These are phyloP conservation scores for Papilio aristodemus DNA, from an alignment of 1,140 invertebrate species.

Conservation along the genomic window DNA sequence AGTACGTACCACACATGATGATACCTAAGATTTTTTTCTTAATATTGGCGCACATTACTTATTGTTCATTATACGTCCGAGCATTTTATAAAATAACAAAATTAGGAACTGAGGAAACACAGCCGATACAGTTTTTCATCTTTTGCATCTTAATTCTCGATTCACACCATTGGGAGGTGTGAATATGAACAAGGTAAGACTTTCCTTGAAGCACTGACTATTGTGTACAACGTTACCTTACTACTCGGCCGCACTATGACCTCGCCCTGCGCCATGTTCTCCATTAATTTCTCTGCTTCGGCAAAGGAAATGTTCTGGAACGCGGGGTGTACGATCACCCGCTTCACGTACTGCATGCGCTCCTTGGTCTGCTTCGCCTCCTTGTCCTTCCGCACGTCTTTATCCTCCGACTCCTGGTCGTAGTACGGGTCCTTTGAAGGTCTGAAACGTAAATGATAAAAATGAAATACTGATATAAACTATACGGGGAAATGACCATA, in stretches of 20 bases:
- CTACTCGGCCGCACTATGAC: slow-evolving; percentile 97
- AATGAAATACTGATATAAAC: not conserved
- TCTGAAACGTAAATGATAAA: slow-evolving; percentile 69
- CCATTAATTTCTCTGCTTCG: slow-evolving; percentile 95
- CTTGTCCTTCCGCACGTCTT: slow-evolving; percentile 88
- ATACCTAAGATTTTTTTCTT: too few species aligned
- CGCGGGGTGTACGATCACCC: slow-evolving; percentile 98
- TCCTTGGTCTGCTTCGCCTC: slow-evolving; percentile 91
- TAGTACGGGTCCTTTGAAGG: slow-evolving; percentile 95
- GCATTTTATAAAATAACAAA: too few species aligned
- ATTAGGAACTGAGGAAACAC: too few species aligned
- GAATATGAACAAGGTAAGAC: too few species aligned
- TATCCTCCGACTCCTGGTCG: slow-evolving; percentile 92
- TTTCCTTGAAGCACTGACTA: too few species aligned
- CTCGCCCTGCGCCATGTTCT: slow-evolving; percentile 96
- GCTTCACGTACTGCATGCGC: slow-evolving; percentile 92
- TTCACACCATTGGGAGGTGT: too few species aligned
- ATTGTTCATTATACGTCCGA: too few species aligned
- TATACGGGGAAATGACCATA: not conserved
- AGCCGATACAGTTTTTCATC: too few species aligned
- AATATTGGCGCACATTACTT: too few species aligned
- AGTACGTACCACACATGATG: too few species aligned
- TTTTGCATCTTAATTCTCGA: too few species aligned
- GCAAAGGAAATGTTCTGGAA: slow-evolving; percentile 98
- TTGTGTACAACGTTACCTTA: slow-evolving; percentile 86